Percentiles rank a stretch among this genome's conserved stretches.
Evolutionary conservation across 1,140 invertebrate genomes (phyloP).

Genomic region (Philopotamus ludificatus): DNA sequence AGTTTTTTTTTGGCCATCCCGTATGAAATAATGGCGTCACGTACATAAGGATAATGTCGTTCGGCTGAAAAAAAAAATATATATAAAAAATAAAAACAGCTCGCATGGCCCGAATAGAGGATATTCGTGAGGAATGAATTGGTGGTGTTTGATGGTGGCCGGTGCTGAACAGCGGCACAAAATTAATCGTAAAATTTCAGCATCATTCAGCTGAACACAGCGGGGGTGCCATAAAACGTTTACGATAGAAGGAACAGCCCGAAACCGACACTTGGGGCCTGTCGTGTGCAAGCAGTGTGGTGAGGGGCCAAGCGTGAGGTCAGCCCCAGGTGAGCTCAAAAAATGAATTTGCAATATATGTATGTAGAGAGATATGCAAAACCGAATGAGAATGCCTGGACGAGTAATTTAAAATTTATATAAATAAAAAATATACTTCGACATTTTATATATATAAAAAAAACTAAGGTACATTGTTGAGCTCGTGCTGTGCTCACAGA

Average conservation of each 20-base stretch:
- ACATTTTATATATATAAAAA: too few relatives aligned
- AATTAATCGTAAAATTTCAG: slow-evolving; percentile 27
- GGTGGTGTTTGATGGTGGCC: slow-evolving; percentile 19
- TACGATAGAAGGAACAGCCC: slow-evolving; percentile 16
- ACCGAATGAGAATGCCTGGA: too few relatives aligned
- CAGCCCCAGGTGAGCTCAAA: background rate
- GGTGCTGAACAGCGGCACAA: background rate
- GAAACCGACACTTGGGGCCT: slow-evolving; percentile 2
- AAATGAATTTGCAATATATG: slow-evolving; percentile 2
- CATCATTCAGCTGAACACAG: background rate
- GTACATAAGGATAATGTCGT: background rate
- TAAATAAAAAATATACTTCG: too few relatives aligned
- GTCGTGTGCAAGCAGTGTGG: background rate
- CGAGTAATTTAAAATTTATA: too few relatives aligned
- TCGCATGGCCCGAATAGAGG: background rate
- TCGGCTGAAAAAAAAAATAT: background rate
- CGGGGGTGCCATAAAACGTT: slow-evolving; percentile 12
- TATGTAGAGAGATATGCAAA: too few relatives aligned
- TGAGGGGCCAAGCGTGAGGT: background rate
- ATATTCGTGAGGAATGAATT: slow-evolving; percentile 17
- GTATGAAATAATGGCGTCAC: background rate
- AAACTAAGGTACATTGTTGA: too few relatives aligned
- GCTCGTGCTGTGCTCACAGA: too few relatives aligned
- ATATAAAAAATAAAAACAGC: too few relatives aligned
- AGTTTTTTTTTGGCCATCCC: too few relatives aligned